Percentiles rank a stretch among this genome's conserved stretches.
Conservation (phyloP, 2,113 vertebrate species). For the Chloropsis hardwickii region DNA sequence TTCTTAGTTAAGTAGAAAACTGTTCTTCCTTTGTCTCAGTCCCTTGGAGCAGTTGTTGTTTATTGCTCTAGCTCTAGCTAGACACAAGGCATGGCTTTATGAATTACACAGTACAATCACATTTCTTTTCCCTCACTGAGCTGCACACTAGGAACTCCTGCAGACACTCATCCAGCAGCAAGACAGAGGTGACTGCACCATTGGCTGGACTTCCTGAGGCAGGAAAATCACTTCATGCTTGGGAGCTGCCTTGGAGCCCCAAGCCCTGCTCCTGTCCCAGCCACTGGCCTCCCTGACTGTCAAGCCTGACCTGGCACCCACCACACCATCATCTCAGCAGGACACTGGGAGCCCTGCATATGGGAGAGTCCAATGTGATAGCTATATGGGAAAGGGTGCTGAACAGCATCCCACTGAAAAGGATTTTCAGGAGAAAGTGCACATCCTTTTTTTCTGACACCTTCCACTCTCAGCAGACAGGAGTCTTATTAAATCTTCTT, state of each 20-base stretch:
- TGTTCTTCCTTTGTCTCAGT: not conserved
- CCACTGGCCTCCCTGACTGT: fast-evolving
- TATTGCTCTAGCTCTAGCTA: not conserved
- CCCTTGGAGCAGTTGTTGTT: not conserved
- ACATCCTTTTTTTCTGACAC: not conserved
- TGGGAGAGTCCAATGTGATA: not conserved
- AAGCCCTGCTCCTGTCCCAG: not conserved
- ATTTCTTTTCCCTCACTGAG: not conserved
- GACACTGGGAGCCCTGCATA: fast-evolving
- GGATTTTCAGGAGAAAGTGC: not conserved
- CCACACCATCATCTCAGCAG: fast-evolving
- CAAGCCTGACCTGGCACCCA: not conserved
- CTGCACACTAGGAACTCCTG: fast-evolving
- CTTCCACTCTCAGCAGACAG: not conserved
- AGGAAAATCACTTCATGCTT: not conserved
- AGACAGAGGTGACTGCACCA: fast-evolving
- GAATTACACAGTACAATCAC: fast-evolving
- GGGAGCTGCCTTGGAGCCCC: not conserved
- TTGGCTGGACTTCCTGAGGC: not conserved
- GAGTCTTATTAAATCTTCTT: not conserved
- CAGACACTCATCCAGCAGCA: not conserved
- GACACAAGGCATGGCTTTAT: not conserved
- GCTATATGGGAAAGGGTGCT: not conserved
- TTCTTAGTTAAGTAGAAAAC: not conserved
- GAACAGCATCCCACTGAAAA: not conserved